phyloP scores from a whole-genome alignment of 2,113 vertebrate species.

The Campylorhamphus procurvoides region DNA sequence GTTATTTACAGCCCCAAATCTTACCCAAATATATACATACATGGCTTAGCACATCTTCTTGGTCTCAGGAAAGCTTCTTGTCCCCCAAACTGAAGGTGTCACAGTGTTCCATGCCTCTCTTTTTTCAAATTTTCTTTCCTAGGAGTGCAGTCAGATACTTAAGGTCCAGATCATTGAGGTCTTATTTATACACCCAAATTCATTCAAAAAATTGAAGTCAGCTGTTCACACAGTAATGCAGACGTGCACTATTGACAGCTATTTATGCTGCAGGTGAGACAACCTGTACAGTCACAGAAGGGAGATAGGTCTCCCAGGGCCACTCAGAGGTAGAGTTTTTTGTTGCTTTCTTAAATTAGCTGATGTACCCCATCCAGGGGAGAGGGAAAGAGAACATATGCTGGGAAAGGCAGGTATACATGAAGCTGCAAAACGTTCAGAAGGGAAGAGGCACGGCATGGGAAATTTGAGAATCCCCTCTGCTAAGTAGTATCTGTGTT shows the following conservation, averaged over 20 bases:
- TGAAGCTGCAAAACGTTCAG: background rate
- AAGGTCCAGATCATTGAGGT: background rate
- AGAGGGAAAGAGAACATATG: background rate
- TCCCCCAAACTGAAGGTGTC: background rate
- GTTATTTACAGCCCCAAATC: background rate
- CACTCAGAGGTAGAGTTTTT: background rate
- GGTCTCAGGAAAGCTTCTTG: background rate
- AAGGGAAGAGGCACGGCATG: background rate
- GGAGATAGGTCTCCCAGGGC: fast-evolving
- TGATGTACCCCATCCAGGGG: background rate
- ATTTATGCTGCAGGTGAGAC: background rate
- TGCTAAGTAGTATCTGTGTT: background rate
- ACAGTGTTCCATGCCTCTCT: background rate
- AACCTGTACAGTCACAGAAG: background rate
- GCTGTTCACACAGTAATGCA: background rate
- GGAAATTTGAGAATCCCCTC: background rate
- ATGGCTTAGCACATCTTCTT: background rate
- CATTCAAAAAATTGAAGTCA: background rate
- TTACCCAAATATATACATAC: background rate
- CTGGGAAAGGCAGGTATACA: background rate
- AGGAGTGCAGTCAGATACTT: background rate
- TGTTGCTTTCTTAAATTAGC: background rate
- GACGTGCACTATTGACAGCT: background rate
- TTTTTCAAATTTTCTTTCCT: background rate
- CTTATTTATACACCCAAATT: background rate